Percentiles rank a stretch among this genome's conserved stretches.
phyloP scores from a whole-genome alignment of 2,113 vertebrate species.

The Zootoca vivipara region DNA sequence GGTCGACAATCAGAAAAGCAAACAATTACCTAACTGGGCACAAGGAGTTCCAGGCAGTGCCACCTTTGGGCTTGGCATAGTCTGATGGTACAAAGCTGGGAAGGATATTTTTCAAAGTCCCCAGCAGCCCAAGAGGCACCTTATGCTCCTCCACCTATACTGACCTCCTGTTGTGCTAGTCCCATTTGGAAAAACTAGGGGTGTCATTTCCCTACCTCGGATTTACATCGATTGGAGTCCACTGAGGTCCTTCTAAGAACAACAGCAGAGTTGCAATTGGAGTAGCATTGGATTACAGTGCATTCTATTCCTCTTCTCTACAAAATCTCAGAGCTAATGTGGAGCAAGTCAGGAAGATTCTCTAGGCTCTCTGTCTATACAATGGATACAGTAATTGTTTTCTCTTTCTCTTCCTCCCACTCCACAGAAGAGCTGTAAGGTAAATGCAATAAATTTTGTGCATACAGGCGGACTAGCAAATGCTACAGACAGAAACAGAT shows the following conservation, averaged over 20 bases:
- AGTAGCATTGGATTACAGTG: not conserved
- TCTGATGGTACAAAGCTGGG: not conserved
- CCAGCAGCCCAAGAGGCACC: not conserved
- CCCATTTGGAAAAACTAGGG: not conserved
- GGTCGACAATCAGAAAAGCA: conserved; percentile 50
- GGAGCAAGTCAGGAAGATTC: not conserved
- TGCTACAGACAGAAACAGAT: not conserved
- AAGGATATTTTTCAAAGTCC: not conserved
- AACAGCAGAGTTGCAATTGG: not conserved
- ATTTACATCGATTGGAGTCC: not conserved
- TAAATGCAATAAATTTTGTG: not conserved
- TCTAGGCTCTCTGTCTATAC: not conserved
- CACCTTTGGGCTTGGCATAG: conserved; percentile 34
- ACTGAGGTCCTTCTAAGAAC: not conserved
- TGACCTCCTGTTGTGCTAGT: not conserved
- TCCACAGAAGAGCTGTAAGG: not conserved
- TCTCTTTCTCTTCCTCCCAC: not conserved
- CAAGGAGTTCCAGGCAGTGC: not conserved
- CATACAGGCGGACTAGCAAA: not conserved
- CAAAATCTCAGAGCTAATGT: not conserved
- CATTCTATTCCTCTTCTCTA: not conserved
- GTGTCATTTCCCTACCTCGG: not conserved
- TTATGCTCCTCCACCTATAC: fast-evolving
- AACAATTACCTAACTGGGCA: conserved; percentile 36
- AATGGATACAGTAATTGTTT: not conserved